Evolutionary conservation across 2,888 invertebrate species (phyloP).

Genomic region (Nephrotoma flavescens): DNA sequence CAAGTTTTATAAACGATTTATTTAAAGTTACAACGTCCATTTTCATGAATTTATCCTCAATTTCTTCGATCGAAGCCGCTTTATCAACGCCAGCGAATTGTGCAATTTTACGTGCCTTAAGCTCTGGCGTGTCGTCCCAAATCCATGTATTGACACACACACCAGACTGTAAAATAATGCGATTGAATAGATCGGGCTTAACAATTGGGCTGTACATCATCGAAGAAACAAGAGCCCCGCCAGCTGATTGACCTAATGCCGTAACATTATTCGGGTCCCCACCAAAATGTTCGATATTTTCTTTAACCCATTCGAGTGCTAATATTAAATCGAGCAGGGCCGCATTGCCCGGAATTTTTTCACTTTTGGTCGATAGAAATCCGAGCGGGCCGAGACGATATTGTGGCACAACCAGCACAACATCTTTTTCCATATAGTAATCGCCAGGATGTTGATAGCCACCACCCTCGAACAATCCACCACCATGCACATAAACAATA

Average conservation of each 20-base stretch:
- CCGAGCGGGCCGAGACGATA: constrained; percentile 37
- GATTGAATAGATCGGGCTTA: constrained; percentile 26
- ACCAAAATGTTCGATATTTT: constrained; percentile 34
- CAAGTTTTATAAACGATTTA: constrained; percentile 16
- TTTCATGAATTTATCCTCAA: constrained; percentile 27
- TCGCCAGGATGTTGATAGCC: constrained; percentile 27
- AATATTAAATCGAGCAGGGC: constrained; percentile 35
- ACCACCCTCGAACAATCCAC: constrained; percentile 29
- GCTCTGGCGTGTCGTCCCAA: constrained; percentile 26
- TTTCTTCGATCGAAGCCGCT: constrained; percentile 18
- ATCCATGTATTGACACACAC: constrained; percentile 36
- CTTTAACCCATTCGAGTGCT: constrained; percentile 37
- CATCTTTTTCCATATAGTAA: constrained; percentile 32
- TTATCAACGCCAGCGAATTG: constrained; percentile 25
- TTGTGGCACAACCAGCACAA: constrained; percentile 35
- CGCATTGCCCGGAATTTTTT: constrained; percentile 38
- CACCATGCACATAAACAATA: constrained; percentile 34
- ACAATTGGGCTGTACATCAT: constrained; percentile 32
- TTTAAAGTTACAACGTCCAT: constrained; percentile 25
- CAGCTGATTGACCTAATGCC: constrained; percentile 39
- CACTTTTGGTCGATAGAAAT: constrained; percentile 34
- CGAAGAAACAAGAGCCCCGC: constrained; percentile 32
- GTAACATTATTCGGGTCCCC: constrained; percentile 36
- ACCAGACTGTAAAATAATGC: constrained; percentile 38
- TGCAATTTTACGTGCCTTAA: constrained; percentile 28